These are phyloP conservation scores for Deroplatys truncata DNA, from an alignment of 2,888 invertebrate genomes.

Conservation along the genomic window DNA sequence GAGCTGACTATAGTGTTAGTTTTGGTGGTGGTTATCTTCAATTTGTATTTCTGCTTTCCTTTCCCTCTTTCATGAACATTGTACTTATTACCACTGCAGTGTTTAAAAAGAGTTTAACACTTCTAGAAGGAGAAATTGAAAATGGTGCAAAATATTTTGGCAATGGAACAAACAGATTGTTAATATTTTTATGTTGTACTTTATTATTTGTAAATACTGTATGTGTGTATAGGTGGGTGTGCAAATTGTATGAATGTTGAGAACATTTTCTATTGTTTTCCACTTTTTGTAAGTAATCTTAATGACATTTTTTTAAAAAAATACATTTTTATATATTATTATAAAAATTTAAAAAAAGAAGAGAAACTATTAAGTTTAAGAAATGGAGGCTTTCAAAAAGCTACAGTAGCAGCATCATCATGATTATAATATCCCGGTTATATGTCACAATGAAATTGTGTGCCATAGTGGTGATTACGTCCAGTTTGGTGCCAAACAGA, in stretches of 20 bases:
- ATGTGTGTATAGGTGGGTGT: constrained; percentile 14
- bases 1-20: background rate
- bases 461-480: background rate
- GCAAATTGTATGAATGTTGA: constrained; percentile 11
- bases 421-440: background rate
- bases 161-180: constrained; percentile 17
- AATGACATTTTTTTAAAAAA: constrained; percentile 20
- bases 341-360: constrained; percentile 1
- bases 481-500: background rate
- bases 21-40: constrained; percentile 20
- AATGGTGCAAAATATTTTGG: constrained; percentile 15
- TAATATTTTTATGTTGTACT: constrained; percentile 24
- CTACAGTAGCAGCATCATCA: background rate
- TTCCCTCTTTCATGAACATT: background rate
- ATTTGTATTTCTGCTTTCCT: background rate
- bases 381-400: background rate
- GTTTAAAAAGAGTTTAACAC: background rate
- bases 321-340: constrained; percentile 25
- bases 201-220: constrained; percentile 24
- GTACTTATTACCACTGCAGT: constrained; percentile 16
- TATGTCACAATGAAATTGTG: background rate
- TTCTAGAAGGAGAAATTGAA: constrained; percentile 9
- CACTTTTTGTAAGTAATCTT: constrained; percentile 26
- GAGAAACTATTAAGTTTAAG: background rate
- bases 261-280: constrained; percentile 25